phyloP scores from a whole-genome alignment of 2,113 vertebrate genomes.

The Chionis minor region DNA sequence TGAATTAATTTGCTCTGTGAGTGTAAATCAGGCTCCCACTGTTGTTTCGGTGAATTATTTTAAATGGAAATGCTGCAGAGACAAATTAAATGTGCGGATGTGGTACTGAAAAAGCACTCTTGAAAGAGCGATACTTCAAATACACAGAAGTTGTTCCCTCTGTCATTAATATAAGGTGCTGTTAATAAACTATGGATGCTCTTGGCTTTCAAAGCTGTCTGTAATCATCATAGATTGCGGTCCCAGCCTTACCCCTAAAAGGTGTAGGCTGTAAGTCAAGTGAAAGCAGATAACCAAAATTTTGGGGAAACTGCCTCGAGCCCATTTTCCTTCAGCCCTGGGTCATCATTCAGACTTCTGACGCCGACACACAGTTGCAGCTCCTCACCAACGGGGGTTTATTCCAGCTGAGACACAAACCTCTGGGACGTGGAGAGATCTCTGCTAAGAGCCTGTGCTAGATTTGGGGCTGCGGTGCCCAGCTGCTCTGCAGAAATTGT shows the following conservation, averaged over 20 bases:
- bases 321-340: not conserved
- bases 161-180: not conserved
- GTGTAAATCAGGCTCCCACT: constrained; percentile 50
- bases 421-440: not conserved
- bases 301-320: not conserved
- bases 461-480: not conserved
- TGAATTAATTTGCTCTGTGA: constrained; percentile 63
- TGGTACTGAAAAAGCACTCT: not conserved
- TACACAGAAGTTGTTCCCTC: not conserved
- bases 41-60: constrained; percentile 42
- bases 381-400: not conserved
- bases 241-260: not conserved
- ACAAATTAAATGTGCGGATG: not conserved
- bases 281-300: not conserved
- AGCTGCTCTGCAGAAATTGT: not conserved
- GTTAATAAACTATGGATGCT: not conserved
- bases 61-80: constrained; percentile 10
- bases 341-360: not conserved
- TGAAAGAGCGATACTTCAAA: not conserved
- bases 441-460: not conserved
- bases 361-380: not conserved
- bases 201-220: not conserved
- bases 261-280: not conserved
- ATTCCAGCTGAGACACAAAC: not conserved
- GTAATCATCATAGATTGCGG: not conserved